Conservation (phyloP, 2,888 invertebrate genomes). For the Drosophila parthenogenetica region DNA sequence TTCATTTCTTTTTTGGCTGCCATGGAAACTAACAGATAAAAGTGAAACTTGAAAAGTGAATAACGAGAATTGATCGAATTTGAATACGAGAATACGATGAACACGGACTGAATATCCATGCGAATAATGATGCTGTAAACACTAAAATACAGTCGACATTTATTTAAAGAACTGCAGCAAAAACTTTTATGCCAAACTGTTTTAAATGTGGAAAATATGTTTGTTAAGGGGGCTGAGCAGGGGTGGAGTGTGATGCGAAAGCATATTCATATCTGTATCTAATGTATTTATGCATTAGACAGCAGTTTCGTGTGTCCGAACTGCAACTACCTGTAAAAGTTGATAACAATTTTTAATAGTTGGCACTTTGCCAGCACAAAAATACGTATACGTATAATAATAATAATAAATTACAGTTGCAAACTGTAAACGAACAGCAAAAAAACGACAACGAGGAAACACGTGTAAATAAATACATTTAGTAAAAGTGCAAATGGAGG, state of each 20-base stretch:
- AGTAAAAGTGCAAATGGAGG: slow-evolving; percentile 42
- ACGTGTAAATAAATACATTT: slow-evolving; percentile 46
- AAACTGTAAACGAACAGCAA: slow-evolving; percentile 34
- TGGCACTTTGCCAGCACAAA: slow-evolving; percentile 59
- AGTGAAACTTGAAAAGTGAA: slow-evolving; percentile 54
- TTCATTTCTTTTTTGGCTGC: slow-evolving; percentile 33
- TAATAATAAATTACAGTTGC: slow-evolving; percentile 68
- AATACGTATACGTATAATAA: slow-evolving; percentile 14
- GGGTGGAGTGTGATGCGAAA: neutral
- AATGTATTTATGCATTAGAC: slow-evolving; percentile 63
- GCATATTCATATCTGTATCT: slow-evolving; percentile 39
- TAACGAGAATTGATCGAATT: slow-evolving; percentile 68
- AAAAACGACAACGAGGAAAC: slow-evolving; percentile 4
- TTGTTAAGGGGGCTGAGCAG: neutral
- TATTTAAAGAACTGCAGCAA: slow-evolving; percentile 23
- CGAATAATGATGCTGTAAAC: slow-evolving; percentile 44
- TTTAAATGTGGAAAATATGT: slow-evolving; percentile 32
- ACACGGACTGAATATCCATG: slow-evolving; percentile 13
- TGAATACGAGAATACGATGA: slow-evolving; percentile 13
- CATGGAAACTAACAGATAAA: slow-evolving; percentile 51
- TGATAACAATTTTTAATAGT: slow-evolving; percentile 52
- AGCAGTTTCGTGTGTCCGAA: slow-evolving; percentile 27
- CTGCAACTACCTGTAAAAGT: slow-evolving; percentile 38
- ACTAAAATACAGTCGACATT: neutral
- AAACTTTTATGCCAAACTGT: slow-evolving; percentile 1